phyloP scores from a whole-genome alignment of 2,113 vertebrate species.

The Danionella cerebrum region DNA sequence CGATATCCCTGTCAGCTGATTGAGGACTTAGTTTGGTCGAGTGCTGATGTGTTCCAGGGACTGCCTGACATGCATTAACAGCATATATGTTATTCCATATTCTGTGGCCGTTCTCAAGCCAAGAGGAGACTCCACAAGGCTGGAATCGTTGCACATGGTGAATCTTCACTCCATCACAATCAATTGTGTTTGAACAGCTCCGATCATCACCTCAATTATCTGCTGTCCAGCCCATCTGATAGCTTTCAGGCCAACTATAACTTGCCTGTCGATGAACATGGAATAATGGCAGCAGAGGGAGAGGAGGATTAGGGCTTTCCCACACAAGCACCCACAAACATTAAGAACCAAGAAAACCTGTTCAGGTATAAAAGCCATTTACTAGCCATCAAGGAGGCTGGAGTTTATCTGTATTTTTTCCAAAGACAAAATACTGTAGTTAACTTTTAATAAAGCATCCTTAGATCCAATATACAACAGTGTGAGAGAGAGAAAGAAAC shows the following conservation, averaged over 20 bases:
- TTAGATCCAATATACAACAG: too few species aligned
- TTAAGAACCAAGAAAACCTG: constrained; percentile 36
- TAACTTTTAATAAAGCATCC: too few species aligned
- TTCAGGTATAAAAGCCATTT: constrained; percentile 66
- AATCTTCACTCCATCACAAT: constrained; percentile 88
- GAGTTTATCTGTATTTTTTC: constrained; percentile 63
- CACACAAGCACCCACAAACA: constrained; percentile 31
- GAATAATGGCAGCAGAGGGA: constrained; percentile 90
- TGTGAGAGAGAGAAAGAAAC: too few species aligned
- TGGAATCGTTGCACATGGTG: constrained; percentile 69
- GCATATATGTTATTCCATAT: constrained; percentile 80
- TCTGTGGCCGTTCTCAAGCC: constrained; percentile 66
- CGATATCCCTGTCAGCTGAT: constrained; percentile 64
- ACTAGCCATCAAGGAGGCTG: constrained; percentile 64
- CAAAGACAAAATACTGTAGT: too few species aligned
- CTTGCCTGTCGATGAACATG: constrained; percentile 90
- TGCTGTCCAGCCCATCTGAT: constrained; percentile 94
- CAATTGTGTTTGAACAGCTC: constrained; percentile 96
- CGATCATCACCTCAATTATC: constrained; percentile 99
- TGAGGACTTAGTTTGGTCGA: constrained; percentile 49
- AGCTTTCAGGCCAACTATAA: constrained; percentile 97
- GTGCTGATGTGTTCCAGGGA: constrained; percentile 14
- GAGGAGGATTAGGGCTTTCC: constrained; percentile 64
- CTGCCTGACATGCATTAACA: constrained; percentile 56
- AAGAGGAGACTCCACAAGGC: constrained; percentile 66